phyloP scores from a whole-genome alignment of 2,888 invertebrate species.

The Drosophila macrospina region DNA sequence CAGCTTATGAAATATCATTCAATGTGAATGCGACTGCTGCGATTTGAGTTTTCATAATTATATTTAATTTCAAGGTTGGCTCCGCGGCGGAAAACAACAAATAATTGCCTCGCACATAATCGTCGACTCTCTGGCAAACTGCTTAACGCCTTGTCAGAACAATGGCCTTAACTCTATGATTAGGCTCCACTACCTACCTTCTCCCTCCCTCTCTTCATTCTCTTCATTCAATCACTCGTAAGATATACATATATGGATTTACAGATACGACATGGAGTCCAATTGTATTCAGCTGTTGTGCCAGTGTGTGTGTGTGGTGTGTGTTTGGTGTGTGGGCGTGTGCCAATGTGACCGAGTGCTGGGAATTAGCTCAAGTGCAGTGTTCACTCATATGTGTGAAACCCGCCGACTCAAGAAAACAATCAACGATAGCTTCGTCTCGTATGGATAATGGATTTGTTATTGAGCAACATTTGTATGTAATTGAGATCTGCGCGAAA shows the following conservation, averaged over 20 bases:
- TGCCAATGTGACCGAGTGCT: conserved; percentile 52
- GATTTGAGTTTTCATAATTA: conserved; percentile 73
- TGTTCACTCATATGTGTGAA: conserved; percentile 62
- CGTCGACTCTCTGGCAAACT: conserved; percentile 66
- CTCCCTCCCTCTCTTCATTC: conserved; percentile 8
- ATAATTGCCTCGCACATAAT: conserved; percentile 64
- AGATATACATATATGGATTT: conserved; percentile 33
- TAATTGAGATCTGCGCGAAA: conserved; percentile 56
- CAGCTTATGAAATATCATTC: conserved; percentile 76
- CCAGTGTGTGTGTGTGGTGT: conserved; percentile 23
- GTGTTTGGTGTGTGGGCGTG: conserved; percentile 52
- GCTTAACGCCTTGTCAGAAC: conserved; percentile 80
- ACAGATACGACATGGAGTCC: conserved; percentile 24
- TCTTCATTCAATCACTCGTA: conserved; percentile 1
- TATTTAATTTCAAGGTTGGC: conserved; percentile 81
- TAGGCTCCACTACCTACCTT: conserved; percentile 31
- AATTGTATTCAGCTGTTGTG: conserved; percentile 43
- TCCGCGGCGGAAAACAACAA: conserved; percentile 67
- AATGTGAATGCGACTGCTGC: conserved; percentile 57
- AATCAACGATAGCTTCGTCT: conserved; percentile 43
- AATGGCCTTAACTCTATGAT: conserved; percentile 66
- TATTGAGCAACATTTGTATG: conserved; percentile 55
- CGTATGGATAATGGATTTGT: conserved; percentile 70
- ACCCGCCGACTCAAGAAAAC: conserved; percentile 45
- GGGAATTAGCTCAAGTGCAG: conserved; percentile 78